Conservation (phyloP, 2,888 invertebrate genomes). For the Magallana nippona region DNA sequence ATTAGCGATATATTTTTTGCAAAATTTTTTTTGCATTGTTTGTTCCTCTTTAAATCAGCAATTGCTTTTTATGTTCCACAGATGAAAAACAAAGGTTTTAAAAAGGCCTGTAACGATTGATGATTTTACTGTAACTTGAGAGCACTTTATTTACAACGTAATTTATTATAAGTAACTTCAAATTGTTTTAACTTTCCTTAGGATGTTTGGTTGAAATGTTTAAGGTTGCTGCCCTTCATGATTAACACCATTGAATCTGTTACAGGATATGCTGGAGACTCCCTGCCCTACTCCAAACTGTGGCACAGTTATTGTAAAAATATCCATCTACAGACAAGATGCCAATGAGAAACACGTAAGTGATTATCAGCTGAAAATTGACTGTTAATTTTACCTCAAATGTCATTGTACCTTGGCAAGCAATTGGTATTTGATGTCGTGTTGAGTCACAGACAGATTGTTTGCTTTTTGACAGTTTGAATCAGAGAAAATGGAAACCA, state of each 20-base stretch:
- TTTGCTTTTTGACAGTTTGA: constrained; percentile 37
- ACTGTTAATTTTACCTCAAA: background rate
- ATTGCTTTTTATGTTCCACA: too few relatives aligned
- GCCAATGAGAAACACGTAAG: constrained; percentile 56
- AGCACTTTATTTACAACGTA: too few relatives aligned
- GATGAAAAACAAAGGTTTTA: too few relatives aligned
- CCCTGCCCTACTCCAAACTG: constrained; percentile 70
- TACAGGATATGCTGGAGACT: constrained; percentile 66
- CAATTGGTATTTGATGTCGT: too few relatives aligned
- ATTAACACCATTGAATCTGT: background rate
- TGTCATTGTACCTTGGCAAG: background rate
- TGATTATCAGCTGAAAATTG: background rate
- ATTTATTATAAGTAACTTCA: too few relatives aligned
- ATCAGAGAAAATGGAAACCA: constrained; percentile 49
- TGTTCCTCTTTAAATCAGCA: too few relatives aligned
- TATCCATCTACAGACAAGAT: constrained; percentile 58
- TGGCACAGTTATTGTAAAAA: constrained; percentile 55
- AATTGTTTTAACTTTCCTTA: background rate
- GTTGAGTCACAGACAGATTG: background rate
- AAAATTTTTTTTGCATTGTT: too few relatives aligned
- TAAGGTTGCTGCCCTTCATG: too few relatives aligned
- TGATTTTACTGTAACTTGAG: too few relatives aligned
- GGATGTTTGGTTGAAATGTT: background rate
- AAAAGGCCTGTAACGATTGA: too few relatives aligned
- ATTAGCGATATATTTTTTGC: too few relatives aligned